A percentile compares a stretch with the other conserved stretches of the same genome.
Evolutionary conservation across 2,797 vertebrate genomes (phyloP).

Genomic region (Tangara arthus): DNA sequence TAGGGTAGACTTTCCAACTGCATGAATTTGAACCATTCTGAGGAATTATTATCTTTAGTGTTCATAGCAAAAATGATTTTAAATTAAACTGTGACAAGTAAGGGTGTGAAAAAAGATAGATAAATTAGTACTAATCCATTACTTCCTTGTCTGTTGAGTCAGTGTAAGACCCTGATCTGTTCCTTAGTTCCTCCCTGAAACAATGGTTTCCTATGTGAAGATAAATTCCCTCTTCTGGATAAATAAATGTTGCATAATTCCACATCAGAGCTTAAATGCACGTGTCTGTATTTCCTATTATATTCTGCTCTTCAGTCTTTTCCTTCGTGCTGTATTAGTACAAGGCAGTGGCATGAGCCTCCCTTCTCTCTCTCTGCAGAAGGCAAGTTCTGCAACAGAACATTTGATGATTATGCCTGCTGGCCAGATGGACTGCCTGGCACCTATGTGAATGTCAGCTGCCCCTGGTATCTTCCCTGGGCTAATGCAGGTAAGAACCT

Average conservation of each 20-base stretch:
- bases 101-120: neutral
- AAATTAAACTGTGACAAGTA: neutral
- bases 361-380: neutral
- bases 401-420: constrained; percentile 79
- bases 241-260: neutral
- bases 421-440: constrained; percentile 80
- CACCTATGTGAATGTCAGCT: constrained; percentile 80
- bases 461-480: constrained; percentile 83
- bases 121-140: neutral
- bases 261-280: neutral
- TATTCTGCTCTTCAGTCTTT: neutral
- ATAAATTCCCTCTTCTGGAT: neutral
- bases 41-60: neutral
- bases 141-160: neutral
- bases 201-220: neutral
- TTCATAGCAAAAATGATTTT: neutral
- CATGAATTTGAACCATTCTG: neutral
- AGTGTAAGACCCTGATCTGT: neutral
- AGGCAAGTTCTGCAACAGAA: constrained; percentile 80
- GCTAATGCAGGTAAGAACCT: constrained; percentile 69
- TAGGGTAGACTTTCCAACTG: neutral
- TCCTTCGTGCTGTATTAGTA: neutral
- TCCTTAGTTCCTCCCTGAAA: neutral
- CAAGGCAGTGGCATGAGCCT: neutral
- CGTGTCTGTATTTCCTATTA: neutral